phyloP scores from a whole-genome alignment of 2,888 invertebrate genomes.

The Mimachlamys varia region DNA sequence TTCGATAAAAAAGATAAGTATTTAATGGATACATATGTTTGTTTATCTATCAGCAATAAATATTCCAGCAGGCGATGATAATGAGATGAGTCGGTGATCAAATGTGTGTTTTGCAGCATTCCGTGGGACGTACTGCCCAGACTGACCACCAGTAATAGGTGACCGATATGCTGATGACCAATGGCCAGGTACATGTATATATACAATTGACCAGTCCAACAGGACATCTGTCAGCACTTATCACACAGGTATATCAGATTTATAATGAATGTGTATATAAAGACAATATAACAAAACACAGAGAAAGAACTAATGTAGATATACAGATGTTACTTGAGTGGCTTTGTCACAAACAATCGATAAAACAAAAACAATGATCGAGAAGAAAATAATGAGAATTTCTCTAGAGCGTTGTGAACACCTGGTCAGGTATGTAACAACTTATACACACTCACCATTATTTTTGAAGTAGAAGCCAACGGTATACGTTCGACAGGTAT shows the following conservation, averaged over 20 bases:
- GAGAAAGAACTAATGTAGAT: no score
- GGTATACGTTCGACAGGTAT: slow-evolving; percentile 1
- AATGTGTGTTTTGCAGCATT: neutral
- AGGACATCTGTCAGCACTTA: neutral
- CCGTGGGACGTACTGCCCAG: neutral
- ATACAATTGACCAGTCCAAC: neutral
- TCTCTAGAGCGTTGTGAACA: neutral
- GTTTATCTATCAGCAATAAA: neutral
- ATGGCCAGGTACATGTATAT: neutral
- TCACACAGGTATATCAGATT: neutral
- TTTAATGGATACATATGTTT: neutral
- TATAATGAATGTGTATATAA: neutral
- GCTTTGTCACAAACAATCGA: neutral
- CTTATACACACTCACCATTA: neutral
- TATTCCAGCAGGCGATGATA: neutral
- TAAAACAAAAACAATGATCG: neutral
- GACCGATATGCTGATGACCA: neutral
- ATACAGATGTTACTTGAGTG: no score
- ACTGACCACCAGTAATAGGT: neutral
- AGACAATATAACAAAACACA: no score
- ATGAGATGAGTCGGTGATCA: neutral
- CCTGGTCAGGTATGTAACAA: neutral
- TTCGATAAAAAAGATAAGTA: neutral
- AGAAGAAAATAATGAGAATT: neutral
- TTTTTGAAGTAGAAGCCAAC: neutral